phyloP scores from a whole-genome alignment of 2,113 vertebrate species.

The Takifugu bimaculatus region DNA sequence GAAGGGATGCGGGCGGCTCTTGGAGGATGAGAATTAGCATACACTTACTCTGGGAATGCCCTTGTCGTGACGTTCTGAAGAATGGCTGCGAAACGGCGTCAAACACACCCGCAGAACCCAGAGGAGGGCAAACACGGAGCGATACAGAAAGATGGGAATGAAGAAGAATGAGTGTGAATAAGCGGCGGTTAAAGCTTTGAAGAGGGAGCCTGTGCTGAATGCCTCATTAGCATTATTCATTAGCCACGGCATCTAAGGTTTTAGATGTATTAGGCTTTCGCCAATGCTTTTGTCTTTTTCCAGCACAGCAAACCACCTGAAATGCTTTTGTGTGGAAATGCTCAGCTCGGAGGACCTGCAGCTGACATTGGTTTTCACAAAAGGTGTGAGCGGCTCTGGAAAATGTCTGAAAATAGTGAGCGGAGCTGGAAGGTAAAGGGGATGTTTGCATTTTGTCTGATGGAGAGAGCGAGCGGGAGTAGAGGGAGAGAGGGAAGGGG shows the following conservation, averaged over 20 bases:
- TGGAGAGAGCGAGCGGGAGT: slow-evolving; percentile 36
- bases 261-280: slow-evolving; percentile 6
- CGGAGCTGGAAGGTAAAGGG: slow-evolving; percentile 34
- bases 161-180: neutral
- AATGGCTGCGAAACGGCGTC: slow-evolving; percentile 69
- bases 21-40: slow-evolving; percentile 71
- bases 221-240: slow-evolving; percentile 35
- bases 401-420: slow-evolving; percentile 50
- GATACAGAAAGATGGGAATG: slow-evolving; percentile 10
- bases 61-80: slow-evolving; percentile 73
- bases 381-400: slow-evolving; percentile 41
- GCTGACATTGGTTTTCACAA: slow-evolving; percentile 46
- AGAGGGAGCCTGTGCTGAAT: neutral
- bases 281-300: slow-evolving; percentile 14
- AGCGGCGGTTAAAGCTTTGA: neutral
- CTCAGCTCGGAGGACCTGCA: slow-evolving; percentile 22
- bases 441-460: slow-evolving; percentile 53
- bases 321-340: neutral
- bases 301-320: neutral
- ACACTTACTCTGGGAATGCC: slow-evolving; percentile 78
- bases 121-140: slow-evolving; percentile 2
- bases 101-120: neutral
- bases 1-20: slow-evolving; percentile 51
- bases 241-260: slow-evolving; percentile 10
- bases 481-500: slow-evolving; percentile 30